Base-by-base conservation (phyloP, 2,888 invertebrate species). In the Formica aserva region DNA sequence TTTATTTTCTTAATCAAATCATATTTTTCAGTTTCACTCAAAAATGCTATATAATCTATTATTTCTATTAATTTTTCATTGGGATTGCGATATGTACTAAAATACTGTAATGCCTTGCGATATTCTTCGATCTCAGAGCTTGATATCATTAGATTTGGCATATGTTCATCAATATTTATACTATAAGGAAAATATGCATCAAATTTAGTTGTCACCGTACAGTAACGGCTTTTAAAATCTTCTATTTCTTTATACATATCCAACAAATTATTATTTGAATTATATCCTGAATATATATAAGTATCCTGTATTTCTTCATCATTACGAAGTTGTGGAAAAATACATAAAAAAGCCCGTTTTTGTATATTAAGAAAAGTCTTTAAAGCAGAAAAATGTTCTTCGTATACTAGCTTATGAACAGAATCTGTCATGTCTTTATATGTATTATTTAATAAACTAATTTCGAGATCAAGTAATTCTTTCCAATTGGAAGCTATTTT, bases 271-370 rank as follows among this genome's bases (percentile, higher is more conserved):
- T 57, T 66, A 32, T 83, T 72, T 35, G 63, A 26, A 67, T 86
- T 87, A 82, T 82, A 62, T 75, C 78, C 86, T 15, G 87, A 91
- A 67, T 90, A 90, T n/a, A 82, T 78, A 65, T 93, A 93, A 8
- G 92, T 93, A 26, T 91, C 89, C 13, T 90, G 83, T n/a, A 93
- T 85, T 82, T 94, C 93, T n/a, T 87, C 80, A 1, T 93, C 93
- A 74, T 87, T 92, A 52, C 92, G 91, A 77, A 93, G 82, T 85
- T 94, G 92, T 38, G 94, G 94, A 85, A 92, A 94, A 74, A 93
- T 83, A 52, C 90, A 92, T 26, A 93, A 82, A 0, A 93, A 77
- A n/a, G 94, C 93, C 35, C 89, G 91, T 69, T 91, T 92, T 52
- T 94, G 94, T 5, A 92, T 87, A 22, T 83, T 67, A 18, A 92